Evolutionary conservation across 2,888 invertebrate genomes (phyloP), one percentile per base, ranked within the genome.

Genomic region (Cephus runcator): DNA sequence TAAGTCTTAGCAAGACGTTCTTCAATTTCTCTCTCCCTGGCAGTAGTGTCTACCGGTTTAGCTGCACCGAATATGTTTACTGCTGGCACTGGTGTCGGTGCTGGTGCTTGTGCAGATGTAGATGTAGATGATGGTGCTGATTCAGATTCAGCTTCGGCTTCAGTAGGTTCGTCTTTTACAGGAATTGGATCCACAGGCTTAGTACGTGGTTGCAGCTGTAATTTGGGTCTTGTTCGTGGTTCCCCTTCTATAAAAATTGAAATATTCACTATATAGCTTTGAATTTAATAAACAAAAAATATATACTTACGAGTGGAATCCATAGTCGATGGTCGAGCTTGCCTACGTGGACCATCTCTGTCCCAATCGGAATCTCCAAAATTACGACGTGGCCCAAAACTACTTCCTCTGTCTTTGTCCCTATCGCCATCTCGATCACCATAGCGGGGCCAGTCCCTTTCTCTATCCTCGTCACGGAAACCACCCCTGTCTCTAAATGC

Each of bases 11-110:
- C 94, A 75, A 98, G 92, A 84, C 97, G 95, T 89, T 97, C 97
- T 90, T 98, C 98, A 83, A 98, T 98, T 92, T 98, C 97, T 77
- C 97, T 93, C 88, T 98, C 98, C 85, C 96, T 94, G 73, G 97
- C 96, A 76, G 97, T 95, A 2, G 98, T 99, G 90, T 98, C 98
- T 0, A 99, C 98, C 0, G 98, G 98, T 90, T 96, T 97, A 31
- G 98, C 98, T 40, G 95, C 96, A n/a, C 98, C 98, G 90, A 98
- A 98, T 84, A 98, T 98, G 79, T 95, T 96, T 74, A 95, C 94
- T 0, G 95, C 93, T 2, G 95, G 92, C 76, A 93, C 93, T 12
- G 94, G 93, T 77, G 93, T 91, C n/a, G 93, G 90, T 69, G 92
- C 89, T 12, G 89, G 84, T 69, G 92, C 89, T 12, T 89, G 84